These are phyloP conservation scores for Cichlasoma orientale DNA, from an alignment of 2,797 vertebrate genomes.

Conservation along the genomic window DNA sequence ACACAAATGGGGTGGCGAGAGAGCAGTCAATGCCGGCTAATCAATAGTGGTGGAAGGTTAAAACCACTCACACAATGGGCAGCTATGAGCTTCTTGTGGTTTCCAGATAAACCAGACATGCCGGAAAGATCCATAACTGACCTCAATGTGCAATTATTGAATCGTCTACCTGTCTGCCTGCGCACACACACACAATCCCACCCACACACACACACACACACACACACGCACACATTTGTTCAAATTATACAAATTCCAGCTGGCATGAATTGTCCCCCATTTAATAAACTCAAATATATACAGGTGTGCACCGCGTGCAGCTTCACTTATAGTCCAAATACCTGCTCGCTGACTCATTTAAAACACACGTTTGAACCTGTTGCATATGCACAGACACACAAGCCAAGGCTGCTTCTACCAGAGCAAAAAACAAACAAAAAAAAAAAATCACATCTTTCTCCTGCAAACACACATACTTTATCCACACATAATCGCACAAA, in stretches of 20 bases:
- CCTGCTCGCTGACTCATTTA: neutral
- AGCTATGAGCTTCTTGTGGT: conserved; percentile 73
- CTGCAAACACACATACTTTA: neutral
- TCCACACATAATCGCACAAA: conserved; percentile 10
- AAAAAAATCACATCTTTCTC: accelerated
- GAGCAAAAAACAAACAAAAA: neutral
- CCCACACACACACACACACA: conserved; percentile 5
- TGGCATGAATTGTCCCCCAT: neutral
- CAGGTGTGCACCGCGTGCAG: neutral
- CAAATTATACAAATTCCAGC: conserved; percentile 7
- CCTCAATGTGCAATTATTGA: conserved; percentile 75
- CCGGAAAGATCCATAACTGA: conserved; percentile 72
- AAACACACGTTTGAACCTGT: neutral
- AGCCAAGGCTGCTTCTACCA: neutral
- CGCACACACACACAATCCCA: neutral
- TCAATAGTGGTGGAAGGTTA: conserved; percentile 83
- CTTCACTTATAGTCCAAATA: neutral
- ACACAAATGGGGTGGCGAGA: conserved; percentile 38
- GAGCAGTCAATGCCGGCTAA: conserved; percentile 75
- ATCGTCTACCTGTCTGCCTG: conserved; percentile 61
- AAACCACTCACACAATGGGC: conserved; percentile 78
- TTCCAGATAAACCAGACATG: conserved; percentile 70
- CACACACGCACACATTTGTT: conserved; percentile 9
- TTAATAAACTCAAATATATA: neutral
- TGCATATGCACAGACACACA: conserved; percentile 4